These are phyloP conservation scores for Brachypalpus laphriformis DNA, from an alignment of 2,888 invertebrate genomes.

Conservation along the genomic window DNA sequence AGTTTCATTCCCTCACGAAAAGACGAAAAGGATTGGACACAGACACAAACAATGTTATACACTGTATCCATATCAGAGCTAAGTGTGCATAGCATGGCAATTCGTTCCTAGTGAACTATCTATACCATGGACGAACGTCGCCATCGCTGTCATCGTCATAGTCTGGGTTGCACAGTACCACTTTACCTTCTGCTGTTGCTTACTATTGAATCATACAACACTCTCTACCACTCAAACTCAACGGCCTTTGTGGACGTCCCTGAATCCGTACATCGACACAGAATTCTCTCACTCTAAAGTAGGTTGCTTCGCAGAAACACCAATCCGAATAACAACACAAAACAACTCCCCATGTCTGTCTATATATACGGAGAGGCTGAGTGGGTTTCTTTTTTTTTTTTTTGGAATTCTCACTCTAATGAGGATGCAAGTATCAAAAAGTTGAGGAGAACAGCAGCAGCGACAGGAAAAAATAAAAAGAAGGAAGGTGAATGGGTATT, in stretches of 20 bases:
- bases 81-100: slow-evolving; percentile 22
- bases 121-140: slow-evolving; percentile 38
- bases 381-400: slow-evolving; percentile 37
- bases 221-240: slow-evolving; percentile 44
- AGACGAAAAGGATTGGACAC: slow-evolving; percentile 45
- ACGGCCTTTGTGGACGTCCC: slow-evolving; percentile 74
- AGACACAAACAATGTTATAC: neutral
- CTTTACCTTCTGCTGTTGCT: slow-evolving; percentile 42
- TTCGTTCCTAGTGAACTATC: slow-evolving; percentile 59
- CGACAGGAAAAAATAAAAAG: neutral
- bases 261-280: slow-evolving; percentile 76
- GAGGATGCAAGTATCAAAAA: slow-evolving; percentile 61
- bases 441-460: neutral
- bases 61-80: slow-evolving; percentile 7
- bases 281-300: slow-evolving; percentile 63
- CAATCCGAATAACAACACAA: slow-evolving; percentile 24
- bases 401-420: slow-evolving; percentile 54
- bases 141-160: slow-evolving; percentile 44
- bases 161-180: slow-evolving; percentile 49
- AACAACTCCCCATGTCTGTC: slow-evolving; percentile 50
- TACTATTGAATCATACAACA: slow-evolving; percentile 43
- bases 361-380: slow-evolving; percentile 33
- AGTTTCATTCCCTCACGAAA: slow-evolving; percentile 14
- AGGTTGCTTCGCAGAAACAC: slow-evolving; percentile 70
- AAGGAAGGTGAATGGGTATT: slow-evolving; percentile 58